Evolutionary conservation across 2,113 vertebrate species (phyloP).

Genomic region (Vicugna pacos): DNA sequence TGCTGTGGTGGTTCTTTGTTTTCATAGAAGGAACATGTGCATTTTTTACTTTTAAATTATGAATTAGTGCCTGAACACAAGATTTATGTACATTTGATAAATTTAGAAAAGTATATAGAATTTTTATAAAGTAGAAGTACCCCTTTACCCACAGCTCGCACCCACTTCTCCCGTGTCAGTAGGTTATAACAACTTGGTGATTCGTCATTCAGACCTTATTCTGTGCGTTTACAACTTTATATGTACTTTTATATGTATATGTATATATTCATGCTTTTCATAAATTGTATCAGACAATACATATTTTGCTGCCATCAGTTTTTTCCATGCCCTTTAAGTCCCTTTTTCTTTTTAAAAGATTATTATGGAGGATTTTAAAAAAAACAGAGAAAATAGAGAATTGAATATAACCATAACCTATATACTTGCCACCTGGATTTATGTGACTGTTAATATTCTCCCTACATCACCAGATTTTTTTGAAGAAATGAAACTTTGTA

Average conservation of each 20-base stretch:
- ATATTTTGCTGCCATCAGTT: background rate
- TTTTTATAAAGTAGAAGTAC: background rate
- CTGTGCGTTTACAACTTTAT: background rate
- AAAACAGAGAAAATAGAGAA: background rate
- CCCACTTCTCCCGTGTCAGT: background rate
- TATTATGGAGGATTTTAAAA: background rate
- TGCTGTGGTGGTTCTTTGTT: background rate
- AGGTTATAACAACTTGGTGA: background rate
- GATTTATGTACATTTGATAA: background rate
- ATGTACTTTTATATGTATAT: background rate
- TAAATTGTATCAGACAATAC: background rate
- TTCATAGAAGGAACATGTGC: background rate
- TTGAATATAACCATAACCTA: background rate
- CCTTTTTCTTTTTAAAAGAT: background rate
- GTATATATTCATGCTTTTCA: background rate
- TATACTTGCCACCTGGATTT: background rate
- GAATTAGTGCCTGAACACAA: background rate
- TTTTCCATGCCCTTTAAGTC: background rate
- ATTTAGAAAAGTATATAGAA: background rate
- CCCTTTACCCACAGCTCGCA: background rate
- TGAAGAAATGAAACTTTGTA: background rate
- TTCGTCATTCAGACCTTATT: background rate
- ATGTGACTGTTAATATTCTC: background rate
- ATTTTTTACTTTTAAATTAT: constrained; percentile 39
- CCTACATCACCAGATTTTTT: background rate